phyloP scores from a whole-genome alignment of 1,140 invertebrate species.

The Drosophila nannoptera region DNA sequence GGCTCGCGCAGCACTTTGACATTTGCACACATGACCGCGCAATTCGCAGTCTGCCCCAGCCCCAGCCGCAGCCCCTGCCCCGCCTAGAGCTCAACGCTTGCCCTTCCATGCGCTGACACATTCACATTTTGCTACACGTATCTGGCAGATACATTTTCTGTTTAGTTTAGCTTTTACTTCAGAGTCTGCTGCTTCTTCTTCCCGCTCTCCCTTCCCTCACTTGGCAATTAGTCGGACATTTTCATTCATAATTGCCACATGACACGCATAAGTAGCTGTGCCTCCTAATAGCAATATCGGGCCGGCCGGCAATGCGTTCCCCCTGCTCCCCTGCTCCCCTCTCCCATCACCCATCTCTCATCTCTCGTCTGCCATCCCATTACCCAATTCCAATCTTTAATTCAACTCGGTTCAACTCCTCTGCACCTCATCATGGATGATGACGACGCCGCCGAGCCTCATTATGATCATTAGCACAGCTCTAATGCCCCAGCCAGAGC shows the following conservation, averaged over 20 bases:
- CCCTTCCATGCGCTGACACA: not conserved
- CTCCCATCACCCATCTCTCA: not conserved
- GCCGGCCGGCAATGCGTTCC: conserved; percentile 6
- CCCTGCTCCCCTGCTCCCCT: too few relatives aligned
- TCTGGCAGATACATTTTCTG: conserved; percentile 25
- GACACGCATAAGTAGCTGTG: conserved; percentile 59
- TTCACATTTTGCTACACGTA: conserved; percentile 28
- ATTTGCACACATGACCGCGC: conserved; percentile 47
- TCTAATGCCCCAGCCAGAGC: too few relatives aligned
- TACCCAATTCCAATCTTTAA: conserved; percentile 12
- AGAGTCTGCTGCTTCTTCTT: not conserved
- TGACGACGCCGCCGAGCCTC: conserved; percentile 26
- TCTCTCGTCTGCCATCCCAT: not conserved
- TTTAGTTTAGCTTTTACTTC: not conserved
- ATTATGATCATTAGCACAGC: conserved; percentile 50
- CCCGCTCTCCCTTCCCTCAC: too few relatives aligned
- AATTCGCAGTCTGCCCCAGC: not conserved
- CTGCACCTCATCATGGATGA: conserved; percentile 14
- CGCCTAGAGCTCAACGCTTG: not conserved
- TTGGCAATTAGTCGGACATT: conserved; percentile 54
- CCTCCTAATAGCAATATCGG: conserved; percentile 34
- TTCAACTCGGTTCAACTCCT: conserved; percentile 21
- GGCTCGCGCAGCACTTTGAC: conserved; percentile 32
- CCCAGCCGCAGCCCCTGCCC: not conserved
- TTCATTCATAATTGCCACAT: conserved; percentile 57